Conservation (phyloP, 2,888 invertebrate species). For the Acanthococcus lagerstroemiae region DNA sequence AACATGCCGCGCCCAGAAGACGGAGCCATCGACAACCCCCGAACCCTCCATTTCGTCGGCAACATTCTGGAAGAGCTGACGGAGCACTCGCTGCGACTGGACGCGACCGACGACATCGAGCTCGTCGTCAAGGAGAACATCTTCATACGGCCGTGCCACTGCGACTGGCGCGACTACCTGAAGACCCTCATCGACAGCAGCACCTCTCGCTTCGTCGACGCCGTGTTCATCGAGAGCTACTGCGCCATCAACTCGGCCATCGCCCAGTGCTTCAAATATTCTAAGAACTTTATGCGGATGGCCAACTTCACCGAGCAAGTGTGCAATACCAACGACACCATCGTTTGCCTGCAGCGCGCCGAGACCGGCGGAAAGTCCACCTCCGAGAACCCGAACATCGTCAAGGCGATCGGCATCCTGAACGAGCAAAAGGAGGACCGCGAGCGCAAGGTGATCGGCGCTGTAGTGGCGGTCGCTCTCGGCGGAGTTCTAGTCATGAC, state of each 20-base stretch:
- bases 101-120: slow-evolving; percentile 42
- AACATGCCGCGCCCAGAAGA: slow-evolving; percentile 32
- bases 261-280: slow-evolving; percentile 55
- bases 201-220: slow-evolving; percentile 44
- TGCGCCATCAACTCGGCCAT: slow-evolving; percentile 52
- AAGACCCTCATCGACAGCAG: slow-evolving; percentile 44
- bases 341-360: slow-evolving; percentile 33
- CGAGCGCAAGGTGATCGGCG: background rate
- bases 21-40: background rate
- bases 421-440: slow-evolving; percentile 32
- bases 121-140: slow-evolving; percentile 49
- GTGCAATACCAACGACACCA: slow-evolving; percentile 36
- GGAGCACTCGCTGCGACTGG: slow-evolving; percentile 46
- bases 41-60: slow-evolving; percentile 33
- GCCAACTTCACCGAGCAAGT: slow-evolving; percentile 51
- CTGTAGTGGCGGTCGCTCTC: slow-evolving; percentile 39
- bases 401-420: slow-evolving; percentile 34
- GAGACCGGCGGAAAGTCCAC: background rate
- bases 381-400: slow-evolving; percentile 33
- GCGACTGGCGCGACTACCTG: slow-evolving; percentile 51
- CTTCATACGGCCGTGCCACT: slow-evolving; percentile 54
- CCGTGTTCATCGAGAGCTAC: slow-evolving; percentile 48
- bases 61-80: slow-evolving; percentile 41
- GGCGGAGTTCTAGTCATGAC: slow-evolving; percentile 48
- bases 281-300: slow-evolving; percentile 53